phyloP scores from a whole-genome alignment of 2,113 vertebrate genomes.

The Pseudorhombus dupliciocellatus region DNA sequence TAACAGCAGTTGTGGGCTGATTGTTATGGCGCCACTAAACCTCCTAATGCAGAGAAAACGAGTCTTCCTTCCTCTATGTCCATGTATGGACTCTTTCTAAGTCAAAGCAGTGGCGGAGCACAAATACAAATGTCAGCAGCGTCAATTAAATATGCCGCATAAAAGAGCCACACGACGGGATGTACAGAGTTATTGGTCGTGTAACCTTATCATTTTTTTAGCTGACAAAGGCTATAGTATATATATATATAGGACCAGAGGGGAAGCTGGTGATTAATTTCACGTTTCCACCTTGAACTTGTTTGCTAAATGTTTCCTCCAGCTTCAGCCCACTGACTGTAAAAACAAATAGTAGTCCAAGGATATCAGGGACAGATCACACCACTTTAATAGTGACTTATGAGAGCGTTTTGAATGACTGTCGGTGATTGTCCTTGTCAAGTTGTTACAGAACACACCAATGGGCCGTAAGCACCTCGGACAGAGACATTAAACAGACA shows the following conservation, averaged over 20 bases:
- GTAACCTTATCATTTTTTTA: background rate
- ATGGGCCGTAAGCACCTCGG: slow-evolving; percentile 1
- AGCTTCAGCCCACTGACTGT: too few relatives aligned
- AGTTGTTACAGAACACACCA: slow-evolving; percentile 6
- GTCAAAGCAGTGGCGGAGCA: background rate
- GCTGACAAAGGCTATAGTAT: background rate
- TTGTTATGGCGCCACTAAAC: background rate
- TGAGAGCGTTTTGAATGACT: background rate
- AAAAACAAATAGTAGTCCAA: too few relatives aligned
- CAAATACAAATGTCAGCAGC: slow-evolving; percentile 28
- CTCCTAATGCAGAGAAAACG: background rate
- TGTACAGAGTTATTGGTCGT: background rate
- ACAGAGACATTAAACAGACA: slow-evolving; percentile 38
- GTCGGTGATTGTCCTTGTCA: background rate
- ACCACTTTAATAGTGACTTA: background rate
- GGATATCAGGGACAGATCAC: background rate
- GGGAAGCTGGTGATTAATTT: too few relatives aligned
- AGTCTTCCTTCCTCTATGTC: background rate
- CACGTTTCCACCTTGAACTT: too few relatives aligned
- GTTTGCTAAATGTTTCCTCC: too few relatives aligned
- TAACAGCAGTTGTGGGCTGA: slow-evolving; percentile 6
- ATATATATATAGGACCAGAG: background rate
- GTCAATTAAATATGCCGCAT: background rate
- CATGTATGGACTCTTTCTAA: background rate
- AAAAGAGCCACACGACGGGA: background rate